Evolutionary conservation across 2,888 invertebrate genomes (phyloP).

Genomic region (Orchesella flavescens): DNA sequence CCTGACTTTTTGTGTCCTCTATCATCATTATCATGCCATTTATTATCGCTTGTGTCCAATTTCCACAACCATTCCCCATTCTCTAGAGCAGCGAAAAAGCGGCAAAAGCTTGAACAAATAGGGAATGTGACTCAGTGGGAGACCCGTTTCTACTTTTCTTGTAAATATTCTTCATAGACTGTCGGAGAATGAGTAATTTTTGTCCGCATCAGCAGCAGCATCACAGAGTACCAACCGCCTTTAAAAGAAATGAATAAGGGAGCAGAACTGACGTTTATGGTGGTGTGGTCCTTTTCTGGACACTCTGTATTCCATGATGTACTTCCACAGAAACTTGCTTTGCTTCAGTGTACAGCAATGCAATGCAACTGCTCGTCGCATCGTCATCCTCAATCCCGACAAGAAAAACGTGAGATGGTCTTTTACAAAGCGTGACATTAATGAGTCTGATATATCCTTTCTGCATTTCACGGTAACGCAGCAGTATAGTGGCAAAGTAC

Average conservation of each 20-base stretch:
- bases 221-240: too few species aligned
- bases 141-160: neutral
- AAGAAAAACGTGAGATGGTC: constrained; percentile 18
- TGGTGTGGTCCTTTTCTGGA: neutral
- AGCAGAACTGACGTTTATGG: neutral
- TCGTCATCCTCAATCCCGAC: neutral
- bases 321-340: too few species aligned
- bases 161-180: neutral
- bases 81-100: neutral
- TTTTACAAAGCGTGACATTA: constrained; percentile 45
- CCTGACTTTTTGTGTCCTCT: neutral
- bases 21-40: constrained; percentile 5
- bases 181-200: neutral
- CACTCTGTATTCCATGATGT: too few species aligned
- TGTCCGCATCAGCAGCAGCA: neutral
- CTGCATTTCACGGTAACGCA: neutral
- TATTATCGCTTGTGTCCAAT: constrained; percentile 7
- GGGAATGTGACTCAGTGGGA: neutral
- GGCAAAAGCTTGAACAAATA: too few species aligned
- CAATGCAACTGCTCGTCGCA: neutral
- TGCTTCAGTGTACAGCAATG: too few species aligned
- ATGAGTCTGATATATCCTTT: constrained; percentile 21
- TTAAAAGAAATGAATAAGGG: too few species aligned
- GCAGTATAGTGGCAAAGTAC: neutral
- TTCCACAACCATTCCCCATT: neutral